Base-by-base conservation (phyloP, 2,797 vertebrate genomes). In the Zonotrichia albicollis region DNA sequence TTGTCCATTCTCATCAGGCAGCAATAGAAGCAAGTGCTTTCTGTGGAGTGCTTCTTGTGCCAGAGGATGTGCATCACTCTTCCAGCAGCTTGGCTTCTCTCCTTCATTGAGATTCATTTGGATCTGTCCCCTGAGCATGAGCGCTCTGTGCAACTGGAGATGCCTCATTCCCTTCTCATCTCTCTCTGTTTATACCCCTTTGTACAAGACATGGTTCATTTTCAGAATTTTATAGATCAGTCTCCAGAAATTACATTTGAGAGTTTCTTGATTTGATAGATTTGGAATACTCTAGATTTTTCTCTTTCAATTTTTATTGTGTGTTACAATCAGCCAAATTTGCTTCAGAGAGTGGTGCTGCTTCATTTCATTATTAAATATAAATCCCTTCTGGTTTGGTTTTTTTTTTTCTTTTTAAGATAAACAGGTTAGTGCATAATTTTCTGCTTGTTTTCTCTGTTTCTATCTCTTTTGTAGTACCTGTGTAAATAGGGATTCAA, bases 1-100 rank as follows among this genome's bases (percentile, higher is more conserved):
- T 81, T 93, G 70, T 57, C 86, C 61, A 42, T 95, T 86, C 91
- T 70, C 83, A 15, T 79, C 77, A 91, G 82, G 77, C 40, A 93
- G n/a, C 92, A 51, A 23, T 57, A 71, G 64, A 64, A 78, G 43
- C 84, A 76, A 92, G 72, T 64, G 42, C 80, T 94, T 88, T 95
- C 94, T 34, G 20, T 79, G 71, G 51, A 71, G 51, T 67, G 53
- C 46, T 93, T 80, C 76, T 89, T 81, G 53, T 83, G 83, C 57
- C 71, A 84, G 72, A 92, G 61, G 90, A 87, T 55, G 70, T 50
- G 78, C 53, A 29, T 65, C 68, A 43, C 73, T 95, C 16, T 29
- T 82, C 38, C 64, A 87, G 9, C 20, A 73, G 10, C 79, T 58
- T 71, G 40, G 10, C 73, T 90, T 73, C 61, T 65, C 29, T 79